These are phyloP conservation scores for Xiphorhynchus elegans DNA, from an alignment of 2,113 vertebrate genomes.

Conservation along the genomic window DNA sequence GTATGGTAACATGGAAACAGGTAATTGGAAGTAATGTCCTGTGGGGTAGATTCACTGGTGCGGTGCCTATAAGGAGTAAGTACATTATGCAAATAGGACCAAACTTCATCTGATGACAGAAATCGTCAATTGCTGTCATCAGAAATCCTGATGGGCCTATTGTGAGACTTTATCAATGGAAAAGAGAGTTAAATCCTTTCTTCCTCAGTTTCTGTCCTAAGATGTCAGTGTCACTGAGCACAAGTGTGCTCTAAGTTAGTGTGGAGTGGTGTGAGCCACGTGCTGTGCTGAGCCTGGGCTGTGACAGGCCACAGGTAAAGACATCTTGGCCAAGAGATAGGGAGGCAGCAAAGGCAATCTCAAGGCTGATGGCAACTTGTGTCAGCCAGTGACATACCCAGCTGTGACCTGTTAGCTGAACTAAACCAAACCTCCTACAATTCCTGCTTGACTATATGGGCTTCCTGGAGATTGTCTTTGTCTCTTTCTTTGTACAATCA, in stretches of 20 bases:
- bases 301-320: neutral
- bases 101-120: neutral
- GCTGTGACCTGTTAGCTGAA: neutral
- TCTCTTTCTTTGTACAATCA: neutral
- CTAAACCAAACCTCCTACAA: neutral
- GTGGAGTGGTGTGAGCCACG: neutral
- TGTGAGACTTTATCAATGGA: neutral
- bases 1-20: neutral
- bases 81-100: neutral
- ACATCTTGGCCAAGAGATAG: neutral
- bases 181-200: neutral
- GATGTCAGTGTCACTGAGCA: neutral
- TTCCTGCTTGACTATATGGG: neutral
- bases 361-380: neutral
- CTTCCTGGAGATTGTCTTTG: neutral
- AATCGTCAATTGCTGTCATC: neutral
- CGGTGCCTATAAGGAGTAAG: neutral
- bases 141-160: neutral
- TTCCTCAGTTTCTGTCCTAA: neutral
- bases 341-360: neutral
- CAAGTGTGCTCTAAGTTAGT: rapidly evolving
- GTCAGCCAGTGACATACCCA: neutral
- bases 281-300: neutral
- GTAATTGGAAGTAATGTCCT: neutral
- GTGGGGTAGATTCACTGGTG: neutral